Conservation (phyloP, 2,888 invertebrate species). For the Psylliodes chrysocephalus region DNA sequence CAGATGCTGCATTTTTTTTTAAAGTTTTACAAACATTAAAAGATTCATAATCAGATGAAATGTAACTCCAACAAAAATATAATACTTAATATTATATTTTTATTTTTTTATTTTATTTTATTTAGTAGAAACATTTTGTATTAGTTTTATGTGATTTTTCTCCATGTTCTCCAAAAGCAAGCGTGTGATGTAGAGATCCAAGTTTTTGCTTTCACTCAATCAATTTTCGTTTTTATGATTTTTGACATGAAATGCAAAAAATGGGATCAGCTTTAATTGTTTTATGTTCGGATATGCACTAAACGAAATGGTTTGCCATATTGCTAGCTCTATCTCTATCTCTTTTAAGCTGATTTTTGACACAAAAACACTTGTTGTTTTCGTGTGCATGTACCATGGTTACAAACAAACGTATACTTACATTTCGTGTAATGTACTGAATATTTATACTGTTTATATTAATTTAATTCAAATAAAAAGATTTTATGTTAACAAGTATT, state of each 20-base stretch:
- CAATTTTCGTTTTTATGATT: too few species aligned
- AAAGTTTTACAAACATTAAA: neutral
- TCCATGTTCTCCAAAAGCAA: slow-evolving; percentile 48
- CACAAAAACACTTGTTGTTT: slow-evolving; percentile 48
- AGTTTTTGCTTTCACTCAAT: slow-evolving; percentile 37
- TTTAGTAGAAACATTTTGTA: slow-evolving; percentile 23
- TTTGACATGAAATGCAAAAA: slow-evolving; percentile 49
- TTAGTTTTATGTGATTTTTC: slow-evolving; percentile 35
- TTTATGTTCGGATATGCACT: slow-evolving; percentile 61
- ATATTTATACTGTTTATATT: too few species aligned
- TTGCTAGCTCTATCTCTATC: slow-evolving; percentile 59
- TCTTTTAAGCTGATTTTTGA: slow-evolving; percentile 60
- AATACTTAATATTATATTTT: neutral
- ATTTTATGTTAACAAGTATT: too few species aligned
- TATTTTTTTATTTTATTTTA: slow-evolving; percentile 3
- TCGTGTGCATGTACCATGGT: slow-evolving; percentile 32
- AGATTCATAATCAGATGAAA: slow-evolving; percentile 1
- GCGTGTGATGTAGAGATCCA: slow-evolving; percentile 56
- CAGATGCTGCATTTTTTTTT: too few species aligned
- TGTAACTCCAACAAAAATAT: neutral
- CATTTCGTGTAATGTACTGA: too few species aligned
- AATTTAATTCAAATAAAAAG: too few species aligned
- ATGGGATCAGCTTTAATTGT: slow-evolving; percentile 60
- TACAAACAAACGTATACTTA: too few species aligned
- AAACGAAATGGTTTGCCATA: slow-evolving; percentile 55